Base-by-base conservation (phyloP, 1,140 invertebrate genomes). In the Camponotus pennsylvanicus region DNA sequence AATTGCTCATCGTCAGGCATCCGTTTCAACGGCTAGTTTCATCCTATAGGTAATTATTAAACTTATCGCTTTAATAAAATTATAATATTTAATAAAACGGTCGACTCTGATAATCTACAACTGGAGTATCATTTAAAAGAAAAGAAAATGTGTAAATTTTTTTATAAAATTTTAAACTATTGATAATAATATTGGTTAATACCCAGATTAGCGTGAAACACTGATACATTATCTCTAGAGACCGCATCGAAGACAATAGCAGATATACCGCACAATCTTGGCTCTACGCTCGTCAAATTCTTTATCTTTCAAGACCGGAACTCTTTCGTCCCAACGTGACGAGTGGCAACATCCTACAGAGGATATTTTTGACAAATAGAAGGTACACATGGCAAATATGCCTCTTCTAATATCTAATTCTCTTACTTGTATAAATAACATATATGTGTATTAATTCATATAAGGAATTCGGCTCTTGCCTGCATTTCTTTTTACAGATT, bases 1-100 rank as follows among this genome's bases (percentile, higher is more conserved):
- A 94, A 86, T 94, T 96, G 77, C 73, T 96, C 1, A 83, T 95
- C 21, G 95, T 96, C 0, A 93, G 96, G 55, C 95, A 96, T 91
- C 96, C 96, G 0, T 96, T 96, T 88, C 93, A 95, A 78, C 92
- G 96, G 11, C 84, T 96, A 1, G 93, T 96, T 6, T 96, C 96
- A n/a, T 94, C 95, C 0, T 96, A 95, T 79, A 93, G 94, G 94
- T 94, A 93, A 90, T 59, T 40, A 40, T 40, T 40, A 40, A 40
- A 27, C 0, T 27, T 27, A 27, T 64, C 13, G 13, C 13, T 49
- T 49, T 86, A 67, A 8, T 8, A 66, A 66, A n/a, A 45, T 21
- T 21, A 21, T 21, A 21, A 21, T 21, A 21, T 49, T 49, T 86
- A 67, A 8, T 8, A 66, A 66, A n/a, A 45, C 3, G 13, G 3